Evolutionary conservation across 2,113 vertebrate species (phyloP), one percentile per base, ranked within the genome.

Genomic region (Proterorhinus semilunaris): DNA sequence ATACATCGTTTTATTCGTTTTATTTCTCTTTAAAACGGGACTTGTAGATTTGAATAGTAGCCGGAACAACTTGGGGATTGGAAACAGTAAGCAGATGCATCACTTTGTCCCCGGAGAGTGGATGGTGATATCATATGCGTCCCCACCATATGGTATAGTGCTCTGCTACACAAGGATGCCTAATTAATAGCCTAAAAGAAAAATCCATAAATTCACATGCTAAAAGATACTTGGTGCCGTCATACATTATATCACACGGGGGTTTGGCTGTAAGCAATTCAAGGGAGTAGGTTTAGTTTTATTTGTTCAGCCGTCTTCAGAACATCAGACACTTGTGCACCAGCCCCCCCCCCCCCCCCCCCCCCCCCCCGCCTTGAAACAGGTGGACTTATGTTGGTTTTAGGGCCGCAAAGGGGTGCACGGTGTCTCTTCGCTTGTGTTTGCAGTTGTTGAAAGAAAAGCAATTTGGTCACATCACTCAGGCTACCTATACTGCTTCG

Each of bases 321-420:
- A 7, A 53, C 52, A 17, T 53, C 17, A 52, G 51, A 43, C 68
- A 52, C 51, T 21, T 49, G 62, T 51, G 50, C 66, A 65, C 61
- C 44, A 21, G 44, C 47, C 48, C 74, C 58, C 62, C 64, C 74
- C 80, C 79, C 72, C 68, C 64, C 74, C 80, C 79, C 72, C 47
- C 48, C 74, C 58, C 62, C 64, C 74, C 80, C 79, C 72, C 68
- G 42, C 79, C 78, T 72, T 73, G 47, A 78, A 89, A 87, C 87
- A 90, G 87, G 89, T 90, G 89, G 85, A 88, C 71, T 46, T 68
- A 65, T 83, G 79, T 82, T 81, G 77, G 17, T 71, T 86, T 74
- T 65, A 68, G 64, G 76, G 68, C 51, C 6, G 46, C 71, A 45
- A 54, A 74, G 53, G 53, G 69, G 74, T 43, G 8, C 2, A 13